Evolutionary conservation across 2,113 vertebrate genomes (phyloP).

Genomic region (Camelus dromedarius): DNA sequence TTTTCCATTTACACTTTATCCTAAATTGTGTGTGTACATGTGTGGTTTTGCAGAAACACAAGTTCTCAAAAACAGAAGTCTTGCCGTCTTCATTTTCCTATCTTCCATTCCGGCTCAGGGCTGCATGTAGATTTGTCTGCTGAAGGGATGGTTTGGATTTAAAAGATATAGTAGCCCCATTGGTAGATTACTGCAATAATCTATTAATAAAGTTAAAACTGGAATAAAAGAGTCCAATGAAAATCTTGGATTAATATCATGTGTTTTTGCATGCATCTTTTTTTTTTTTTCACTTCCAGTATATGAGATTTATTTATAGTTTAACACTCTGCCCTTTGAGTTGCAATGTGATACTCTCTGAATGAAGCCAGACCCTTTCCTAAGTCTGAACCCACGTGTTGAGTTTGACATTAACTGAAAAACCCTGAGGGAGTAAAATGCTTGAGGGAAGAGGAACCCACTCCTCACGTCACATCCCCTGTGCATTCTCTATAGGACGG

Average conservation of each 20-base stretch:
- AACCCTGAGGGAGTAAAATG: not conserved
- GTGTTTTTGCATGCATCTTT: not conserved
- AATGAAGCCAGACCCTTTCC: constrained; percentile 49
- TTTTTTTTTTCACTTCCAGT: constrained; percentile 9
- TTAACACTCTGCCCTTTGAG: not conserved
- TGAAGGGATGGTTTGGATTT: not conserved
- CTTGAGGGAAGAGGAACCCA: not conserved
- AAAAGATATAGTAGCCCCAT: not conserved
- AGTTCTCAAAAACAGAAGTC: not conserved
- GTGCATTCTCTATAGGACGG: not conserved
- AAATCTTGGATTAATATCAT: not conserved
- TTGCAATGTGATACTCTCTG: not conserved
- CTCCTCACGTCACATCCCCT: not conserved
- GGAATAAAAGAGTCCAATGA: not conserved
- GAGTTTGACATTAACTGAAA: constrained; percentile 11
- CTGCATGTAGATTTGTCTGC: not conserved
- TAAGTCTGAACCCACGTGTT: not conserved
- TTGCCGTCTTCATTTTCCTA: not conserved
- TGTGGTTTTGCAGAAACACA: not conserved
- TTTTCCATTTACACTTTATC: not conserved
- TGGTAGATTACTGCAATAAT: not conserved
- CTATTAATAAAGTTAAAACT: not conserved
- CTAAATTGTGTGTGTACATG: not conserved
- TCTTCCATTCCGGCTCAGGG: not conserved
- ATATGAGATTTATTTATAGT: constrained; percentile 18